Percentiles rank a stretch among this genome's conserved stretches.
Conservation (phyloP, 2,113 vertebrate genomes). For the Gambusia holbrooki region DNA sequence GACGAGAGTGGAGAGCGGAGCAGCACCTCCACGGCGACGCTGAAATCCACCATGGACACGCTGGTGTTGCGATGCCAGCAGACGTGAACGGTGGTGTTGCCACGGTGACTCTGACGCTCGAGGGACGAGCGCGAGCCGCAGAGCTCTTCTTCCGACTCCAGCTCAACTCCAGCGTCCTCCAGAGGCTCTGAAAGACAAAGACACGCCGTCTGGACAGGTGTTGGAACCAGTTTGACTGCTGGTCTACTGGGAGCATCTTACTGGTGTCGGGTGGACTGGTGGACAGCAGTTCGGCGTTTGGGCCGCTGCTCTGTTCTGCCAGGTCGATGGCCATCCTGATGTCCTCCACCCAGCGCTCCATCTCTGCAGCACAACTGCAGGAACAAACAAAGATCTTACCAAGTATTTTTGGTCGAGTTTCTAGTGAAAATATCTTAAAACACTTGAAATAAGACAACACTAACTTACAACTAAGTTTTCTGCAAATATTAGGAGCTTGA, state of each 20-base stretch:
- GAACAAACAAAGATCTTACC: not conserved
- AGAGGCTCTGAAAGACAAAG: constrained; percentile 81
- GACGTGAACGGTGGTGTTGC: constrained; percentile 97
- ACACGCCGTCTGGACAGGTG: too few relatives aligned
- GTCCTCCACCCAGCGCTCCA: constrained; percentile 96
- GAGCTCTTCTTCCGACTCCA: constrained; percentile 96
- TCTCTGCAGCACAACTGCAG: constrained; percentile 86
- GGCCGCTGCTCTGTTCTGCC: constrained; percentile 87
- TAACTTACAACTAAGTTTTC: too few relatives aligned
- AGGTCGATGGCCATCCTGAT: constrained; percentile 94
- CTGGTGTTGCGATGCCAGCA: constrained; percentile 99
- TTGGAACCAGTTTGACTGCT: too few relatives aligned
- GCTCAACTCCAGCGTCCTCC: constrained; percentile 87
- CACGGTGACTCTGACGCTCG: constrained; percentile 92
- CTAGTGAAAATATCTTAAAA: too few relatives aligned
- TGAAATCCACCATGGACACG: constrained; percentile 99
- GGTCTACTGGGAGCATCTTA: constrained; percentile 1
- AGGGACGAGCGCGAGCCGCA: constrained; percentile 91
- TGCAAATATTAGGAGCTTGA: too few relatives aligned
- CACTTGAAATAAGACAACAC: too few relatives aligned
- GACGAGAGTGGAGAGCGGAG: not conserved
- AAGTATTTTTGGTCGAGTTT: too few relatives aligned
- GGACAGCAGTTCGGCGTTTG: constrained; percentile 81
- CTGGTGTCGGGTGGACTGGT: constrained; percentile 87
- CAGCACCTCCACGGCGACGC: constrained; percentile 92